A percentile compares a stretch with the other conserved stretches of the same genome.
These are phyloP conservation scores for Coreoperca whiteheadi DNA, from an alignment of 2,113 vertebrate genomes.

Conservation along the genomic window DNA sequence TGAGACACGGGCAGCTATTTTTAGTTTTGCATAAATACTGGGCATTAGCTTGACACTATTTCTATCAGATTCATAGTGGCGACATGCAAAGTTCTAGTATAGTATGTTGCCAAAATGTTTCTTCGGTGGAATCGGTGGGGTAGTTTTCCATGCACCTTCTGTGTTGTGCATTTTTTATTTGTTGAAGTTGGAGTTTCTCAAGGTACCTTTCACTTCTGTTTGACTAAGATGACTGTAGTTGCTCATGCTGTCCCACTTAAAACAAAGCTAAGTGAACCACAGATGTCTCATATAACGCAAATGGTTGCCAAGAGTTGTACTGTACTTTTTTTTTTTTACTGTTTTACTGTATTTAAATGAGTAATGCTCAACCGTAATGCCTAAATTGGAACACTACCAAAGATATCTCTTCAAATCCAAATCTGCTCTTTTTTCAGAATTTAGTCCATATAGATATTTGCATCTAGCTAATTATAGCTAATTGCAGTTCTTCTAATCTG, in stretches of 20 bases:
- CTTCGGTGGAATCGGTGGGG: neutral
- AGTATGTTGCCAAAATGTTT: neutral
- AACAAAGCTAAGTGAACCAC: neutral
- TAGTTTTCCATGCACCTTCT: neutral
- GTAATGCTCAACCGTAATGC: neutral
- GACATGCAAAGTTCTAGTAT: neutral
- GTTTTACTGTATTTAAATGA: neutral
- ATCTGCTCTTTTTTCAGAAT: neutral
- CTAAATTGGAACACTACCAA: neutral
- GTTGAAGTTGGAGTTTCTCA: neutral
- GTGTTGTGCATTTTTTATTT: neutral
- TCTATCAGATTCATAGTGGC: conserved; percentile 7
- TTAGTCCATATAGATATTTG: neutral
- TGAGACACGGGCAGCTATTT: conserved; percentile 30
- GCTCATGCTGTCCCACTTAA: neutral
- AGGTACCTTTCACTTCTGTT: neutral
- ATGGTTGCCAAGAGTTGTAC: neutral
- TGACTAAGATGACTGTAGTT: neutral
- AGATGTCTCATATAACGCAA: neutral
- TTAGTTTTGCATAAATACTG: conserved; percentile 26
- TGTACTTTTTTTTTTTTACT: neutral
- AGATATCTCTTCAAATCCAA: neutral
- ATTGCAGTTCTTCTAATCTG: neutral
- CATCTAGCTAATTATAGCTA: neutral
- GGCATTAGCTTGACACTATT: neutral